These are phyloP conservation scores for Delichon dasypus DNA, from an alignment of 2,797 vertebrate genomes.

Conservation along the genomic window DNA sequence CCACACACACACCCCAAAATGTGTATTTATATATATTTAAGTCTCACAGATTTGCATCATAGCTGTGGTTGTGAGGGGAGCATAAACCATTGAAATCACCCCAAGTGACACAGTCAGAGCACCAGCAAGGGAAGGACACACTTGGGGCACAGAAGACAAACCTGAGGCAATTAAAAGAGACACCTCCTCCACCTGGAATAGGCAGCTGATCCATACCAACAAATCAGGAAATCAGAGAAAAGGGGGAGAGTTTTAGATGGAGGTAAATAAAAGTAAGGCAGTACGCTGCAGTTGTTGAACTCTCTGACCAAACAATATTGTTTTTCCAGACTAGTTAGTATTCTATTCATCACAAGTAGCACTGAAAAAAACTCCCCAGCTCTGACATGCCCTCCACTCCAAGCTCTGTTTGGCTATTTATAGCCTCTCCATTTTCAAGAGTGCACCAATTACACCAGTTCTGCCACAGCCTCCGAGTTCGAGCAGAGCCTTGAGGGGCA, in stretches of 20 bases:
- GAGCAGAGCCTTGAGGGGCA: not conserved
- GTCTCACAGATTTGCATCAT: not conserved
- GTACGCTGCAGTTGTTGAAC: not conserved
- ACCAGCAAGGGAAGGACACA: not conserved
- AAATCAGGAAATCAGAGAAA: not conserved
- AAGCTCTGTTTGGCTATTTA: not conserved
- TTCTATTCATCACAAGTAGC: not conserved
- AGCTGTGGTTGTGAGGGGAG: not conserved
- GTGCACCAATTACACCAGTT: not conserved
- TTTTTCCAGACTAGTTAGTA: not conserved
- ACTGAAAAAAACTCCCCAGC: not conserved
- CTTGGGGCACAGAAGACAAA: not conserved
- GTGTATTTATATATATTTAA: not conserved
- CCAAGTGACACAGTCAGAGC: not conserved
- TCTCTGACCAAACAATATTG: not conserved
- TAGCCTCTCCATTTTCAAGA: not conserved
- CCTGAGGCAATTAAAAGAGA: not conserved
- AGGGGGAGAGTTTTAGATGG: not conserved
- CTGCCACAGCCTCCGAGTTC: rapidly evolving
- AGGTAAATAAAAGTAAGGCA: not conserved
- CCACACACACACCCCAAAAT: rapidly evolving
- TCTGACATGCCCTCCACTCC: not conserved
- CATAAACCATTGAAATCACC: not conserved
- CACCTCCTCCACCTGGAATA: not conserved
- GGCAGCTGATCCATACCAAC: not conserved